These are phyloP conservation scores for Drosophila ambigua DNA, from an alignment of 1,140 invertebrate species.

Conservation along the genomic window DNA sequence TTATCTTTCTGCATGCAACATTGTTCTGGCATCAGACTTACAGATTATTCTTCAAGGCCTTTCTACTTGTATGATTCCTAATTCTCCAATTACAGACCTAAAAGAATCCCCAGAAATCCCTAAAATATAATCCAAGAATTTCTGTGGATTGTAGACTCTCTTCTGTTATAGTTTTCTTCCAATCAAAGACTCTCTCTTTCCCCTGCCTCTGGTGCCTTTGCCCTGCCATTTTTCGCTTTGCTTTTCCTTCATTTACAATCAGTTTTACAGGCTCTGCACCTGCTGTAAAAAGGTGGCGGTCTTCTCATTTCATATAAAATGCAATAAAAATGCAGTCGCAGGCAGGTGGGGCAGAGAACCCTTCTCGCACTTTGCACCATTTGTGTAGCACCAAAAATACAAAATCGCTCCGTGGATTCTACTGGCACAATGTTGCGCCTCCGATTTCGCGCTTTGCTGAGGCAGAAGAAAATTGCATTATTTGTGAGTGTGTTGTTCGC, in stretches of 20 bases:
- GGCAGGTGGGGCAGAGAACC: background rate
- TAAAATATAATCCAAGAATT: too few species aligned
- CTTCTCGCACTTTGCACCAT: slow-evolving; percentile 16
- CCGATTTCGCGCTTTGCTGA: slow-evolving; percentile 24
- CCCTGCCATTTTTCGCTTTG: slow-evolving; percentile 27
- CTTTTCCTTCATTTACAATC: slow-evolving; percentile 52
- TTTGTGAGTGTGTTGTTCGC: slow-evolving; percentile 55
- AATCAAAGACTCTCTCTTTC: too few species aligned
- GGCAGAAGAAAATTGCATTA: slow-evolving; percentile 67
- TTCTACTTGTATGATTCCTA: too few species aligned
- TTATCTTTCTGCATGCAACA: slow-evolving; percentile 13
- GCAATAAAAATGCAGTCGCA: slow-evolving; percentile 68
- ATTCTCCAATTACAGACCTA: too few species aligned
- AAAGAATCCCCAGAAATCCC: too few species aligned
- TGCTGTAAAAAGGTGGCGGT: slow-evolving; percentile 46
- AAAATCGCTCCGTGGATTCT: slow-evolving; percentile 42
- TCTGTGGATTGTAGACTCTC: too few species aligned
- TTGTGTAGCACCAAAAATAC: slow-evolving; percentile 55
- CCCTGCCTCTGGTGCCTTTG: slow-evolving; percentile 3
- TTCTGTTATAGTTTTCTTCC: too few species aligned
- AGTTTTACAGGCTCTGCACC: slow-evolving; percentile 63
- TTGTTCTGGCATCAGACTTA: background rate
- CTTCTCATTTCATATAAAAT: slow-evolving; percentile 60
- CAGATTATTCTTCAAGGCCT: too few species aligned
- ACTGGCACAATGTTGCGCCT: slow-evolving; percentile 58